Conservation (phyloP, 2,888 invertebrate species). For the Hemithea aestivaria region DNA sequence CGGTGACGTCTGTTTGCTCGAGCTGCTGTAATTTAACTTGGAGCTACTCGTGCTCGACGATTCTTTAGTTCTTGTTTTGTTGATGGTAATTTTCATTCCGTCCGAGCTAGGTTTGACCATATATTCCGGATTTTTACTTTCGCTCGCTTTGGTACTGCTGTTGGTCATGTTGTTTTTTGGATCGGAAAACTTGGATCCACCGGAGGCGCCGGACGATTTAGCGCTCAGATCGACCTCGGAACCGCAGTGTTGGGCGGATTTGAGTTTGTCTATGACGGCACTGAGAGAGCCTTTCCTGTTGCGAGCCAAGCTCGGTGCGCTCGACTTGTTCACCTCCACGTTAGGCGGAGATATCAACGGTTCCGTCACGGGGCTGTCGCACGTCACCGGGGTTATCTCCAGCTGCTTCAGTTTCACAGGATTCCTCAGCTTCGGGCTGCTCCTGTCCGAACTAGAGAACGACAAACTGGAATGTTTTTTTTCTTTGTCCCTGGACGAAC, state of each 20-base stretch:
- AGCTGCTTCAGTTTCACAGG: conserved; percentile 84
- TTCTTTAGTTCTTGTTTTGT: conserved; percentile 90
- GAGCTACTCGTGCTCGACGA: conserved; percentile 73
- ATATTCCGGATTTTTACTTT: conserved; percentile 87
- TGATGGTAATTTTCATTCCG: conserved; percentile 94
- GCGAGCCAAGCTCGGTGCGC: conserved; percentile 79
- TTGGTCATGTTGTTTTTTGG: conserved; percentile 63
- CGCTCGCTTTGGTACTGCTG: conserved; percentile 56
- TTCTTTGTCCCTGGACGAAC: conserved; percentile 76
- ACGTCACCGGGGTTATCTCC: conserved; percentile 79
- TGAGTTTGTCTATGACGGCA: conserved; percentile 92
- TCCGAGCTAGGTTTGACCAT: conserved; percentile 94
- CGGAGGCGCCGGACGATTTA: conserved; percentile 69
- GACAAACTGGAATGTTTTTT: conserved; percentile 73
- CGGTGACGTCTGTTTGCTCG: conserved; percentile 70
- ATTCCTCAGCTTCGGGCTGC: conserved; percentile 84
- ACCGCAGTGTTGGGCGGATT: conserved; percentile 84
- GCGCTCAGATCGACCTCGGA: conserved; percentile 72
- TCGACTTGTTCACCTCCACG: conserved; percentile 80
- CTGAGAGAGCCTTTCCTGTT: conserved; percentile 88
- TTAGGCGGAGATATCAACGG: conserved; percentile 73
- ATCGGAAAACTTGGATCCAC: conserved; percentile 66
- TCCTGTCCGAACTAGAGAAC: conserved; percentile 76
- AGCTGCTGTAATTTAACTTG: conserved; percentile 63
- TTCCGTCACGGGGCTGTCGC: conserved; percentile 65